These are phyloP conservation scores for Antheraea assamensis DNA, from an alignment of 2,888 invertebrate species.

Conservation along the genomic window DNA sequence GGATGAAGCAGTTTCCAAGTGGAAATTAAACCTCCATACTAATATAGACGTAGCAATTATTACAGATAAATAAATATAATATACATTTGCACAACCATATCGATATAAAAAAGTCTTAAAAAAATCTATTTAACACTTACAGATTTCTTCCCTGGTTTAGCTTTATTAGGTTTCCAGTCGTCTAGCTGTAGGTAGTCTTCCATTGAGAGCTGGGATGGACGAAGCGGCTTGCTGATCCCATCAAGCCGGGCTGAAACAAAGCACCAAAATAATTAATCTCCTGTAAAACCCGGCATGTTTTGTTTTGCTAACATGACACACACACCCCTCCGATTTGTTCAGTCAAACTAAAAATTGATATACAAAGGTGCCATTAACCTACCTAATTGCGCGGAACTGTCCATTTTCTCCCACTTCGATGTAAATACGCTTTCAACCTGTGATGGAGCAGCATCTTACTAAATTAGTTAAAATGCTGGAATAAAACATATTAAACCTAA, in stretches of 20 bases:
- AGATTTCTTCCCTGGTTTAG: conserved; percentile 92
- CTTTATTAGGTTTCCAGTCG: conserved; percentile 85
- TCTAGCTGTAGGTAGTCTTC: conserved; percentile 96
- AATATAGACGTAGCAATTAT: not conserved
- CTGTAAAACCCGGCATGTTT: not conserved
- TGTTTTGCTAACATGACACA: conserved; percentile 9
- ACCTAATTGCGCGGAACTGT: conserved; percentile 93
- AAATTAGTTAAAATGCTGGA: conserved; percentile 76
- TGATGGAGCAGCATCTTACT: conserved; percentile 66
- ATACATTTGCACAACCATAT: conserved; percentile 45
- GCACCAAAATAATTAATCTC: conserved; percentile 31
- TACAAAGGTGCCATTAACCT: conserved; percentile 72
- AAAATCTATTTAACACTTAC: conserved; percentile 79
- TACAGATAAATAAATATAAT: not conserved
- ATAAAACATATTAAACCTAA: conserved; percentile 73
- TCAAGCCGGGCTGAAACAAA: conserved; percentile 93
- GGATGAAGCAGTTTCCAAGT: not conserved
- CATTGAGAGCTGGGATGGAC: conserved; percentile 89
- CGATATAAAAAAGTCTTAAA: not conserved
- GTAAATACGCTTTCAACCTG: conserved; percentile 80
- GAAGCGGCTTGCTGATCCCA: conserved; percentile 90
- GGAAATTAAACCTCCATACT: not conserved
- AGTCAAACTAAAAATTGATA: conserved; percentile 12
- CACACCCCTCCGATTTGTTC: not conserved
- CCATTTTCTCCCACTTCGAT: conserved; percentile 93